A percentile compares a stretch with the other conserved stretches of the same genome.
Evolutionary conservation across 92 coral and sea anemone genomes (phyloP).

Genomic region (Actinernus sp.): DNA sequence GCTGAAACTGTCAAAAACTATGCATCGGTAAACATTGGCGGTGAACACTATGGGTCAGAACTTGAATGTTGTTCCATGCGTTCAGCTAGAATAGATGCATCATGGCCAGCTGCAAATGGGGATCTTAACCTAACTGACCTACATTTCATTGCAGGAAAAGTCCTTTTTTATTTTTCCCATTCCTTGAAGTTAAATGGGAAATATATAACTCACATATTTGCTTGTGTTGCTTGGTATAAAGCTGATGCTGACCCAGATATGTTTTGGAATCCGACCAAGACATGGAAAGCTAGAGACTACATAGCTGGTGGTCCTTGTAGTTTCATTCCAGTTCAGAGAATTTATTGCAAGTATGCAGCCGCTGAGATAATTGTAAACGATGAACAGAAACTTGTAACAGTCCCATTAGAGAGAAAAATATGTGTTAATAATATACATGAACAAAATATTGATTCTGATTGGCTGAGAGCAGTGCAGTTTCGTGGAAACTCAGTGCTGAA

Average conservation of each 20-base stretch:
- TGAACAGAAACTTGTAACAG: constrained; percentile 1
- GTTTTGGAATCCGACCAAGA: constrained; percentile 39
- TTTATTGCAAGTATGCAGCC: constrained; percentile 17
- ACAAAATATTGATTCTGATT: too few species aligned
- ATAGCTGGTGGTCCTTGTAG: constrained; percentile 32
- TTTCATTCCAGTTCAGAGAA: constrained; percentile 52
- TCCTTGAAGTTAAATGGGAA: constrained; percentile 20
- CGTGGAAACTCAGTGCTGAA: too few species aligned
- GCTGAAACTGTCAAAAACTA: too few species aligned
- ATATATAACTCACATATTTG: constrained; percentile 41
- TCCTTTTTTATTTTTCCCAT: constrained; percentile 34
- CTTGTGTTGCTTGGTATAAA: constrained; percentile 51
- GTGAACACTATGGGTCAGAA: too few species aligned
- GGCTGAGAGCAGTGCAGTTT: too few species aligned
- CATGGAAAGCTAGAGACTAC: constrained; percentile 32
- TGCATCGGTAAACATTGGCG: too few species aligned
- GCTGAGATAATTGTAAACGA: background rate
- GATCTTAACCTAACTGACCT: constrained; percentile 4
- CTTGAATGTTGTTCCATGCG: too few species aligned
- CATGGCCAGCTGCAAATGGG: constrained; percentile 43
- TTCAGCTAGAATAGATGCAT: constrained; percentile 26
- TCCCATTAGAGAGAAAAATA: constrained; percentile 10
- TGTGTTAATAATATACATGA: too few species aligned
- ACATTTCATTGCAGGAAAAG: constrained; percentile 30
- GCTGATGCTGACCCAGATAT: constrained; percentile 16